phyloP scores from a whole-genome alignment of 2,113 vertebrate species.

The Elaphurus davidianus region DNA sequence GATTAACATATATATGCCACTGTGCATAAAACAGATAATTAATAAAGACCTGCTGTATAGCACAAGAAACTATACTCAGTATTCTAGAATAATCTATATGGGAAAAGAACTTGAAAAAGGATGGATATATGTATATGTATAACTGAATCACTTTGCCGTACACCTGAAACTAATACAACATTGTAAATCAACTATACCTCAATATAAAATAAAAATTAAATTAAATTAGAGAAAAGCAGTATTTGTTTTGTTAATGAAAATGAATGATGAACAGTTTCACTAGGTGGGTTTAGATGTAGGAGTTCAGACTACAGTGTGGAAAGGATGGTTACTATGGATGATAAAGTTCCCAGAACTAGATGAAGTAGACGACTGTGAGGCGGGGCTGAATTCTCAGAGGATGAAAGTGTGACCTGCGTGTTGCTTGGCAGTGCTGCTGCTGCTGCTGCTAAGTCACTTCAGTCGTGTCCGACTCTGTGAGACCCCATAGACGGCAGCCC shows the following conservation, averaged over 20 bases:
- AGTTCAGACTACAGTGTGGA: background rate
- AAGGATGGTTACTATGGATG: background rate
- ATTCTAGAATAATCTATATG: background rate
- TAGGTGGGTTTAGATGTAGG: background rate
- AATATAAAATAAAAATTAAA: background rate
- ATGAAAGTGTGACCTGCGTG: background rate
- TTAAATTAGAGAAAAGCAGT: background rate
- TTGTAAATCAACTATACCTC: background rate
- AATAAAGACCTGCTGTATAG: background rate
- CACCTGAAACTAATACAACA: background rate
- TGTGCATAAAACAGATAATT: background rate
- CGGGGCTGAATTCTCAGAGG: background rate
- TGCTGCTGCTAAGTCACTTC: background rate
- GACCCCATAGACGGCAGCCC: background rate
- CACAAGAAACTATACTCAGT: background rate
- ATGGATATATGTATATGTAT: background rate
- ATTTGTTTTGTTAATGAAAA: background rate
- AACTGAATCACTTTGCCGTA: background rate
- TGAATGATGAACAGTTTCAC: background rate
- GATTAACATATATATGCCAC: too few relatives aligned
- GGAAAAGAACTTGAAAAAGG: background rate
- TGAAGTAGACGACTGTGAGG: background rate
- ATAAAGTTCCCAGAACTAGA: background rate
- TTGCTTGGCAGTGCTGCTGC: background rate
- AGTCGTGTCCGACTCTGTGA: accelerated